These are phyloP conservation scores for Eupithecia inturbata DNA, from an alignment of 2,888 invertebrate species.

Conservation along the genomic window DNA sequence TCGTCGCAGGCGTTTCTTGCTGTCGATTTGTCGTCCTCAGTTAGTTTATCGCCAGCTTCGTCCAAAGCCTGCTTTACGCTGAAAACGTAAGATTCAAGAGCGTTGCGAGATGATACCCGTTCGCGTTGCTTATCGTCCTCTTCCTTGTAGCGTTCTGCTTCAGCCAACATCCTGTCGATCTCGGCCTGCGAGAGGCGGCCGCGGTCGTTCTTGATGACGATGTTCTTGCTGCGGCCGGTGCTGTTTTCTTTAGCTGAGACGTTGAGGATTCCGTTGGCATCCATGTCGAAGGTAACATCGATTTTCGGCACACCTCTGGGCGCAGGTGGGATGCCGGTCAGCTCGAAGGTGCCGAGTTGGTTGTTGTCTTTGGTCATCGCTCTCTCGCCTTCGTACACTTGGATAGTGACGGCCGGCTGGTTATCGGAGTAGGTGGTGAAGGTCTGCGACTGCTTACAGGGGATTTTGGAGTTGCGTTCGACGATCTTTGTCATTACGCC, in stretches of 20 bases:
- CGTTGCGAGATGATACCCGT: constrained; percentile 88
- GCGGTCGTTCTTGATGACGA: constrained; percentile 93
- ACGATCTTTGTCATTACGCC: constrained; percentile 92
- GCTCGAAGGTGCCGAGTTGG: constrained; percentile 86
- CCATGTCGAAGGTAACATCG: constrained; percentile 89
- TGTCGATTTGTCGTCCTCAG: constrained; percentile 85
- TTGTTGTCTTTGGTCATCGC: constrained; percentile 93
- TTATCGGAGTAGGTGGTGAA: constrained; percentile 93
- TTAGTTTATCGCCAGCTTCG: constrained; percentile 85
- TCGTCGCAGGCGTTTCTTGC: constrained; percentile 83
- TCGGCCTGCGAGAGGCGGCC: constrained; percentile 92
- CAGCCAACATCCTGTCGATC: constrained; percentile 90
- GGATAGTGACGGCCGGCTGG: constrained; percentile 89
- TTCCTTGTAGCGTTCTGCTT: constrained; percentile 89
- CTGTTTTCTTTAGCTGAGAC: constrained; percentile 90
- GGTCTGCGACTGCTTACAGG: constrained; percentile 88
- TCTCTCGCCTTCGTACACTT: constrained; percentile 90
- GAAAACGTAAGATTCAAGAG: constrained; percentile 89
- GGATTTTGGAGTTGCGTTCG: constrained; percentile 88
- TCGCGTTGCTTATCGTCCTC: constrained; percentile 89
- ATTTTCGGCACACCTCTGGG: constrained; percentile 88
- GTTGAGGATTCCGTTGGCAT: constrained; percentile 92
- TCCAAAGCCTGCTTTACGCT: constrained; percentile 87
- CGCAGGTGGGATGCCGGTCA: constrained; percentile 88
- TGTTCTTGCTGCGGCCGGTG: constrained; percentile 88